Evolutionary conservation across 2,888 invertebrate species (phyloP).

Genomic region (Arenicola marina): DNA sequence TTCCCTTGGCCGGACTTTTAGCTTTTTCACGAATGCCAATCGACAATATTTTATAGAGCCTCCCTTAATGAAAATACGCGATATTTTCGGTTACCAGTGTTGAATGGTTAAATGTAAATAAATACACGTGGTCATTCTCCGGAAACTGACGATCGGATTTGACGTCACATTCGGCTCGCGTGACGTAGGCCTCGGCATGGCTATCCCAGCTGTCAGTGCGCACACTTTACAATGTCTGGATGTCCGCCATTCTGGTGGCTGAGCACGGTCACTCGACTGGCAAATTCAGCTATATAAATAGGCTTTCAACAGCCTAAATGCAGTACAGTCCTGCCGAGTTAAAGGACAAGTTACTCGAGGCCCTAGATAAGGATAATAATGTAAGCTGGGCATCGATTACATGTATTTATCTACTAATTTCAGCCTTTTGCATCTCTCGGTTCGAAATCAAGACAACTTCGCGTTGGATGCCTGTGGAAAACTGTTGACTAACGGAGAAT

Average conservation of each 20-base stretch:
- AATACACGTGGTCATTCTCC: not conserved
- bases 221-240: slow-evolving; percentile 57
- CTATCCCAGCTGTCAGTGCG: slow-evolving; percentile 58
- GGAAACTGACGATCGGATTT: not conserved
- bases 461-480: too few relatives aligned
- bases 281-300: slow-evolving; percentile 41
- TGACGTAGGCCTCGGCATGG: slow-evolving; percentile 28
- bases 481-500: not conserved
- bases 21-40: too few relatives aligned
- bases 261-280: slow-evolving; percentile 62
- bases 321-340: slow-evolving; percentile 72
- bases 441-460: not conserved
- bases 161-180: slow-evolving; percentile 4
- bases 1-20: too few relatives aligned
- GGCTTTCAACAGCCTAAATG: slow-evolving; percentile 63
- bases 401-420: too few relatives aligned
- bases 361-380: slow-evolving; percentile 96
- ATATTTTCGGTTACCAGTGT: too few relatives aligned
- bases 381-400: too few relatives aligned
- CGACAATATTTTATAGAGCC: too few relatives aligned
- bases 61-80: too few relatives aligned
- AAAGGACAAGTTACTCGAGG: slow-evolving; percentile 94
- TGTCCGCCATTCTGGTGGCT: slow-evolving; percentile 66
- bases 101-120: not conserved
- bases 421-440: too few relatives aligned